phyloP scores from a whole-genome alignment of 2,888 invertebrate genomes.

The Glyphotaelius pellucidus region DNA sequence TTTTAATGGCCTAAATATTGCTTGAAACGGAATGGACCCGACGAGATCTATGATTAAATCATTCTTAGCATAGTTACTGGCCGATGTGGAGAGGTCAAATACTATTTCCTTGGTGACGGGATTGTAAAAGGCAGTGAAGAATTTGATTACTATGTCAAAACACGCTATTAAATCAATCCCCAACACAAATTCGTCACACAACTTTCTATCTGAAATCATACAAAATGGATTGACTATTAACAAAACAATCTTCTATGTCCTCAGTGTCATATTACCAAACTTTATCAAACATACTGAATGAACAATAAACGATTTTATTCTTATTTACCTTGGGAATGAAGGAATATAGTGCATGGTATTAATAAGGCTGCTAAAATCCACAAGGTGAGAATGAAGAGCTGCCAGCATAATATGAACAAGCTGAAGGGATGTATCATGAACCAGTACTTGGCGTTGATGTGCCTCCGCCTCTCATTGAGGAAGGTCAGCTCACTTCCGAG shows the following conservation, averaged over 20 bases:
- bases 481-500: slow-evolving; percentile 48
- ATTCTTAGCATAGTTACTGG: slow-evolving; percentile 51
- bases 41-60: slow-evolving; percentile 52
- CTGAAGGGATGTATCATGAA: slow-evolving; percentile 62
- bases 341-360: slow-evolving; percentile 47
- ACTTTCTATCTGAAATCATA: neutral
- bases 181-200: neutral
- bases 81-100: slow-evolving; percentile 23
- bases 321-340: slow-evolving; percentile 8
- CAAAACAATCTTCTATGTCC: neutral
- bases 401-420: slow-evolving; percentile 52
- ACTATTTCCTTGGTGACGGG: slow-evolving; percentile 54
- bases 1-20: neutral
- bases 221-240: neutral
- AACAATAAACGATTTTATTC: neutral
- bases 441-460: slow-evolving; percentile 46
- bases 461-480: slow-evolving; percentile 48
- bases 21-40: slow-evolving; percentile 53
- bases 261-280: neutral
- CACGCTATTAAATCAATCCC: slow-evolving; percentile 37
- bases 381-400: slow-evolving; percentile 28
- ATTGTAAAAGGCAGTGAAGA: slow-evolving; percentile 55
- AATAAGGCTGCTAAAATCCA: slow-evolving; percentile 32
- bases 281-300: neutral
- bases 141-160: slow-evolving; percentile 52